Conservation (phyloP, 2,888 invertebrate species). For the Pasiphila rectangulata region DNA sequence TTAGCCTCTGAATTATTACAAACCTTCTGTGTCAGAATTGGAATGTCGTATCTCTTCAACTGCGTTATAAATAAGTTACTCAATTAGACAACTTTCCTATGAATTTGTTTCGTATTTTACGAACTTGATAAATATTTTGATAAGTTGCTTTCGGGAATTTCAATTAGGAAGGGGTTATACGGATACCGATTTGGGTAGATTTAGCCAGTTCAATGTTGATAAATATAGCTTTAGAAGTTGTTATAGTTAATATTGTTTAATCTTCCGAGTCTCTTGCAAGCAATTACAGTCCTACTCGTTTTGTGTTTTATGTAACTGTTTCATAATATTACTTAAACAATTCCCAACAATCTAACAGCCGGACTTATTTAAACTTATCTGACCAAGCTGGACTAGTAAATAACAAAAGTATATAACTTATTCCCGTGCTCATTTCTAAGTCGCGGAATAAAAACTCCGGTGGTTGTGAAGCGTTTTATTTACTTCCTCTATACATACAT, state of each 20-base stretch:
- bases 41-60: slow-evolving; percentile 9
- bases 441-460: slow-evolving; percentile 45
- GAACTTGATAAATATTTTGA: slow-evolving; percentile 26
- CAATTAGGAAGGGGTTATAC: slow-evolving; percentile 15
- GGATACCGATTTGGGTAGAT: not conserved
- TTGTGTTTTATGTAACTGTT: not conserved
- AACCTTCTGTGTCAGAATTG: slow-evolving; percentile 9
- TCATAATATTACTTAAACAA: not conserved
- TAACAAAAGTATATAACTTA: slow-evolving; percentile 36
- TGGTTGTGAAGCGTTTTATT: slow-evolving; percentile 48
- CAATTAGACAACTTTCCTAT: slow-evolving; percentile 26
- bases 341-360: slow-evolving; percentile 7
- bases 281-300: not conserved
- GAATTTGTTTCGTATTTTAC: slow-evolving; percentile 24
- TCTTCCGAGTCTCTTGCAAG: not conserved
- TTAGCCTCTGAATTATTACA: not conserved
- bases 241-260: not conserved
- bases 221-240: not conserved
- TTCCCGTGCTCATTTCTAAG: slow-evolving; percentile 43
- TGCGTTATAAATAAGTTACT: slow-evolving; percentile 26
- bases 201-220: not conserved
- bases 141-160: slow-evolving; percentile 22
- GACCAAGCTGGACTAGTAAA: slow-evolving; percentile 20
- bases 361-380: slow-evolving; percentile 18
- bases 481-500: slow-evolving; percentile 33